These are phyloP conservation scores for Dendropsophus ebraccatus DNA, from an alignment of 2,113 vertebrate species.

Conservation along the genomic window DNA sequence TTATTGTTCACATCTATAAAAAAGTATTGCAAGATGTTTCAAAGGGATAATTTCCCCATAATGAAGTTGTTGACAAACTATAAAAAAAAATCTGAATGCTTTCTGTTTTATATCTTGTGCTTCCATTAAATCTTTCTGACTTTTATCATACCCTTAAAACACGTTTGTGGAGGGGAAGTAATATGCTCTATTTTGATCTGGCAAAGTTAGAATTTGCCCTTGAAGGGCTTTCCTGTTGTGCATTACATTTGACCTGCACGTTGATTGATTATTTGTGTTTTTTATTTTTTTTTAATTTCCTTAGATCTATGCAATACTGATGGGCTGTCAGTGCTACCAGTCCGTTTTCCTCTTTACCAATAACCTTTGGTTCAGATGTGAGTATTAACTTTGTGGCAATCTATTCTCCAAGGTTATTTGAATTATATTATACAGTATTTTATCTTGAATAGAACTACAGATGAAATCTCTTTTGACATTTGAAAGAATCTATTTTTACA, in stretches of 20 bases:
- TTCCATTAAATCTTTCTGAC: constrained; percentile 56
- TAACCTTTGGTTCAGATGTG: constrained; percentile 31
- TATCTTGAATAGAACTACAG: constrained; percentile 40
- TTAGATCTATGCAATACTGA: constrained; percentile 44
- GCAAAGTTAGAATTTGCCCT: constrained; percentile 46
- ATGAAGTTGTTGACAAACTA: constrained; percentile 55
- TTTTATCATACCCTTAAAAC: constrained; percentile 58
- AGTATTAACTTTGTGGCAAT: constrained; percentile 33
- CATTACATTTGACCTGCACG: constrained; percentile 44
- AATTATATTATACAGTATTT: constrained; percentile 52
- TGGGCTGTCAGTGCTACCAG: constrained; percentile 40
- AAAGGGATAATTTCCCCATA: constrained; percentile 50
- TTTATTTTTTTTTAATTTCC: constrained; percentile 34
- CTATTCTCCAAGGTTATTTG: constrained; percentile 53
- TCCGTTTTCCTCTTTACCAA: constrained; percentile 43
- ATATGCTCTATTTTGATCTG: constrained; percentile 43
- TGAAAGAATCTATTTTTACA: constrained; percentile 27
- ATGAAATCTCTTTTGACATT: constrained; percentile 28
- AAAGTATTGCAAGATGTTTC: constrained; percentile 44
- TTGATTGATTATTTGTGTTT: constrained; percentile 53
- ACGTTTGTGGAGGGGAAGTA: constrained; percentile 24
- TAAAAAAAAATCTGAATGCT: constrained; percentile 48
- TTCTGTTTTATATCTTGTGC: constrained; percentile 47
- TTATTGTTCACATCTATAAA: constrained; percentile 37
- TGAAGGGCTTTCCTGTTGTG: constrained; percentile 31